Evolutionary conservation across 2,888 invertebrate species (phyloP).

Genomic region (Cosmorhoe ocellata): DNA sequence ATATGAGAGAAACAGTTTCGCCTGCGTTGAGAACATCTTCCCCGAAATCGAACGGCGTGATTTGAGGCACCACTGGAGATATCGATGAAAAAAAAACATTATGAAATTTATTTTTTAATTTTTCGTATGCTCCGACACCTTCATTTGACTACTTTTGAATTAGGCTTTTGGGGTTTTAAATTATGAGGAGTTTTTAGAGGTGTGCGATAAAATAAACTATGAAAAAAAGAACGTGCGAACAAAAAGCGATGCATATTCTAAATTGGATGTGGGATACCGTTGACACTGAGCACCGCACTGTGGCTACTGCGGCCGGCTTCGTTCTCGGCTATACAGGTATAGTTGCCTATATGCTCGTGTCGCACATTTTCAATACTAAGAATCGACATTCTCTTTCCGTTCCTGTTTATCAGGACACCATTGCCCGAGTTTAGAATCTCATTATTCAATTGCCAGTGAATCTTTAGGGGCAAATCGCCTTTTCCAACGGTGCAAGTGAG

Average conservation of each 20-base stretch:
- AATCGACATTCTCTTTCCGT: slow-evolving; percentile 85
- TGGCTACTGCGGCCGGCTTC: slow-evolving; percentile 84
- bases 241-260: slow-evolving; percentile 46
- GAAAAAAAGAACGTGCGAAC: slow-evolving; percentile 32
- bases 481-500: slow-evolving; percentile 87
- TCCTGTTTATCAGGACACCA: slow-evolving; percentile 83
- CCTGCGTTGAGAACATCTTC: slow-evolving; percentile 87
- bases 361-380: slow-evolving; percentile 85
- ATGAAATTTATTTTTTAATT: neutral
- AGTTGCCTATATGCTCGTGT: slow-evolving; percentile 83
- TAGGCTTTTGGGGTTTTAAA: neutral
- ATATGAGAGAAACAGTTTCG: slow-evolving; percentile 86
- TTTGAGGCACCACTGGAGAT: slow-evolving; percentile 80
- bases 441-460: slow-evolving; percentile 87
- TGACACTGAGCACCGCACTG: slow-evolving; percentile 85
- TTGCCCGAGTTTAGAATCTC: slow-evolving; percentile 73
- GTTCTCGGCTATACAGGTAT: slow-evolving; percentile 85
- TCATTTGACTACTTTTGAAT: neutral
- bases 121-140: no score
- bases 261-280: slow-evolving; percentile 78
- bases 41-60: slow-evolving; percentile 86
- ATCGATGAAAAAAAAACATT: neutral
- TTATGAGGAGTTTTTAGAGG: slow-evolving; percentile 5
- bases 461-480: slow-evolving; percentile 87
- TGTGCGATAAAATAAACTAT: slow-evolving; percentile 26